Evolutionary conservation across 2,888 invertebrate genomes (phyloP), one percentile per base, ranked within the genome.

Genomic region (Chrysolina oricalcia): DNA sequence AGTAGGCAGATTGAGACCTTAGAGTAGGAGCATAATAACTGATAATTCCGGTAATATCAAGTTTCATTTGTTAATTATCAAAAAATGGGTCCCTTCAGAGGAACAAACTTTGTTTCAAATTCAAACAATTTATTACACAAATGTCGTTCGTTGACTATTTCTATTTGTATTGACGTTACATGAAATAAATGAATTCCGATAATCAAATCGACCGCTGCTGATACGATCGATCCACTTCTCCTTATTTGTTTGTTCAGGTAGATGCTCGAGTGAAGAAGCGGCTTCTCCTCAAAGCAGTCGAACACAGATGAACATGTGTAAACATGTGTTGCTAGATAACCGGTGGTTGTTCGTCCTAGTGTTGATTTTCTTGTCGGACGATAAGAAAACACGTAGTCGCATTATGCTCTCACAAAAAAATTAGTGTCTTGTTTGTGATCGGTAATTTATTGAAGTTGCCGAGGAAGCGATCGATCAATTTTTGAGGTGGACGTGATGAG

Each of bases 241-340:
- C 35, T 43, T n/a, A 15, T 11, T 27, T 82, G 83, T 83, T 83
- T 82, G 77, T 81, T 82, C 80, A 83, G 83, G 83, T 83, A 82
- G 67, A 46, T 43, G 41, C 78, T 80, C 76, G 71, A 80, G 76
- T 56, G 72, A 74, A 75, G 70, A 66, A 74, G 81, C 81, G 81
- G 80, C 78, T 70, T 65, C 6, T 27, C 71, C 73, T 75, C 75
- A 76, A 83, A 80, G 78, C 76, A 76, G 67, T 70, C 69, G 77
- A 80, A 79, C 77, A 82, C 77, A 81, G 80, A 81, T 81, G 81
- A 82, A 81, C 83, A 83, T 79, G 78, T 84, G 84, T 84, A 84
- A 83, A 84, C 84, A 83, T 78, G 82, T 83, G 83, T 83, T 82
- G 79, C 72, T 72, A 83, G 83, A 84, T 82, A 81, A 81, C 80